phyloP scores from a whole-genome alignment of 2,797 vertebrate species.

The Pantherophis vulpinus region DNA sequence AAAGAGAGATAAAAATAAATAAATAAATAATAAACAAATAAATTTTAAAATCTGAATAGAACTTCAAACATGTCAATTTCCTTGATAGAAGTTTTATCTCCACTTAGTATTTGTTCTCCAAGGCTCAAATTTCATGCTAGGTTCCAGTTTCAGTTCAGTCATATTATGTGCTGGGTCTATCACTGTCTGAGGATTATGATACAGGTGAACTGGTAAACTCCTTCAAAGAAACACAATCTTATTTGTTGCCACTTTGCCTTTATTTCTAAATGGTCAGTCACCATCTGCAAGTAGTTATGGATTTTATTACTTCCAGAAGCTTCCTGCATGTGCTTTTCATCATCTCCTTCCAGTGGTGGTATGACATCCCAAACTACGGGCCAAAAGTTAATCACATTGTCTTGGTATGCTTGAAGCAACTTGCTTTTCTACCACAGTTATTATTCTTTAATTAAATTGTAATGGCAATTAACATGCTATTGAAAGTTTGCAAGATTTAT shows the following conservation, averaged over 20 bases:
- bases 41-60: neutral
- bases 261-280: slow-evolving; percentile 6
- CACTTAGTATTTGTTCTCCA: neutral
- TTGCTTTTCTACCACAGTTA: neutral
- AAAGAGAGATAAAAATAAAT: neutral
- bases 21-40: neutral
- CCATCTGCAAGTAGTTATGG: slow-evolving; percentile 50
- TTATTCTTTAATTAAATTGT: neutral
- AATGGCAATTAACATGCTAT: neutral
- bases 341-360: slow-evolving; percentile 31
- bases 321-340: slow-evolving; percentile 49
- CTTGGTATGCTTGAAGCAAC: neutral
- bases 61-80: slow-evolving; percentile 3
- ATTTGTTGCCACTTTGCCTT: slow-evolving; percentile 18
- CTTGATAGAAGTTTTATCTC: neutral
- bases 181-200: neutral
- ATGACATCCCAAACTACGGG: slow-evolving; percentile 28
- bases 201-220: slow-evolving; percentile 20
- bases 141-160: neutral
- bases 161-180: neutral
- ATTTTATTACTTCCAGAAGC: slow-evolving; percentile 51
- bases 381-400: slow-evolving; percentile 41
- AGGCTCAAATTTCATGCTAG: neutral
- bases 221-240: neutral
- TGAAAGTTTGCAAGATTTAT: neutral